Evolutionary conservation across 1,140 invertebrate genomes (phyloP), one percentile per base, ranked within the genome.

Genomic region (Microplitis demolitor): DNA sequence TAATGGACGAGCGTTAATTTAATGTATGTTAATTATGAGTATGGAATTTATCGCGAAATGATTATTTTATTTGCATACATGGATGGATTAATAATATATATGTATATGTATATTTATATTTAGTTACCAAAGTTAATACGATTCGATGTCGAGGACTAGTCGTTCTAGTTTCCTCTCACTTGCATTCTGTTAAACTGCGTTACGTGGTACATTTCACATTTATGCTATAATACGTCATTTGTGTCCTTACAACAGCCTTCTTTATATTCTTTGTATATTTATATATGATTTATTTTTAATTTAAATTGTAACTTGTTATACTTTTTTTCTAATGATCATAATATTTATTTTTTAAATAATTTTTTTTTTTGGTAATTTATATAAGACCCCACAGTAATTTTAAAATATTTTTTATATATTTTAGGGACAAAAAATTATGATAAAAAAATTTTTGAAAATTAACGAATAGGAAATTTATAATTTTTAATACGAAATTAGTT

Each of bases 111-210:
- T 33, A 24, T 56, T 50, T 62, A 69, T 53, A 45, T 71, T 66
- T 58, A 4, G 37, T 45, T 31, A 50, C 24, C 35, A 60, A 58
- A 51, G 35, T 60, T 61, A 69, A 69, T 50, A 58, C 4, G 39
- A 61, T 34, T 60, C 45, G 37, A 70, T 70, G 62, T 63, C 13
- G 39, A 72, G 66, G 53, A 64, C 66, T 66, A 50, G 62, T 71
- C 73, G 60, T 39, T 75, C 61, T 70, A 72, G 71, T 72, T 72
- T 66, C 66, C 74, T 75, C 74, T 75, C 74, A 75, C 74, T 35
- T 54, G 67, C 66, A 68, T 75, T 72, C 64, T 75, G 61, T 35
- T 63, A 53, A 33, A 62, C 53, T 66, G 37, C 5, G 31, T 31
- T 31, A 66, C 33, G 33, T 39, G 33, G 34, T 39, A 62, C 33